phyloP scores from a whole-genome alignment of 1,140 invertebrate species.

The Hormaphis cornu region DNA sequence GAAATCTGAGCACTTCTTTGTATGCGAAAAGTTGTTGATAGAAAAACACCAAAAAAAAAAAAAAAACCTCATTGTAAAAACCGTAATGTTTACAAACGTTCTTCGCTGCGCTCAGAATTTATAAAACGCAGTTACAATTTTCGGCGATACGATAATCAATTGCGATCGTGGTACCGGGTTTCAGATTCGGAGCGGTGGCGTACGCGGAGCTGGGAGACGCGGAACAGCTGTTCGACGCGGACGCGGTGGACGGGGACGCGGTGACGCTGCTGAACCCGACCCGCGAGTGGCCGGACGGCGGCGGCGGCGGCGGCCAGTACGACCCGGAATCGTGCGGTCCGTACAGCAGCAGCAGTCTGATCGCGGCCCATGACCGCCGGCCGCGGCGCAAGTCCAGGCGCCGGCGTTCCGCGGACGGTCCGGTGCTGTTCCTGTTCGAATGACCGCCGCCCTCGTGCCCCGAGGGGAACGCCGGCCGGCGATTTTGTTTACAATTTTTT shows the following conservation, averaged over 20 bases:
- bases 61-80: no score
- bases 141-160: no score
- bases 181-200: constrained; percentile 1
- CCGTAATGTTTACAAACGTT: no score
- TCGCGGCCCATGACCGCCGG: background rate
- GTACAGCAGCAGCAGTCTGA: background rate
- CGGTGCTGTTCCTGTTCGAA: background rate
- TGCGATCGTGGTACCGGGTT: no score
- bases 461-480: background rate
- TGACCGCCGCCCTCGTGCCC: background rate
- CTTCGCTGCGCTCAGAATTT: no score
- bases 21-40: no score
- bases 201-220: constrained; percentile 5
- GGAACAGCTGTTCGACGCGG: background rate
- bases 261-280: constrained; percentile 19
- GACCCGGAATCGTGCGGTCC: background rate
- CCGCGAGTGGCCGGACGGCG: background rate
- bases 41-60: no score
- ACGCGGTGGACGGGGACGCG: constrained; percentile 2
- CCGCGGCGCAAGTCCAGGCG: background rate
- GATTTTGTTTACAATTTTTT: background rate
- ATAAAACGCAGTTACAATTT: no score
- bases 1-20: no score
- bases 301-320: background rate
- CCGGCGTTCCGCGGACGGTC: background rate